Conservation (phyloP, 2,113 vertebrate species). For the Aythya baeri region DNA sequence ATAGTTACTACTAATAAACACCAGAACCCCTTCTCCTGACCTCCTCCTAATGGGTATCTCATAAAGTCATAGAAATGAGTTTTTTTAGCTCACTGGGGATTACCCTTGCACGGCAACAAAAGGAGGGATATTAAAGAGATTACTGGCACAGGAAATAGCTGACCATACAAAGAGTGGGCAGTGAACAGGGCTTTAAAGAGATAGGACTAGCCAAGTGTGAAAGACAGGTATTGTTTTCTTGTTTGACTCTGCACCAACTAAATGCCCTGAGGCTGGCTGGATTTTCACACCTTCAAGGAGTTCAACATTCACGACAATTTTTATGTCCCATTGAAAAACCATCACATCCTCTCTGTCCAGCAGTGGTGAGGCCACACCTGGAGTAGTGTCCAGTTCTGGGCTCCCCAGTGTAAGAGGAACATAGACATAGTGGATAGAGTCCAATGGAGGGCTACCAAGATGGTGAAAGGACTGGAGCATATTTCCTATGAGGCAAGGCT, state of each 20-base stretch:
- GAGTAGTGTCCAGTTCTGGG: neutral
- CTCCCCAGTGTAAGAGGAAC: neutral
- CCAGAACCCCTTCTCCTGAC: neutral
- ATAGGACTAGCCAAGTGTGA: neutral
- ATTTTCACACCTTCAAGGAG: neutral
- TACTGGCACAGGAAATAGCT: constrained; percentile 14
- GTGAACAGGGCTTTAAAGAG: neutral
- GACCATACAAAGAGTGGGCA: neutral
- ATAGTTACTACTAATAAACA: neutral
- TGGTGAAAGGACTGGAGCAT: neutral
- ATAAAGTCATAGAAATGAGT: neutral
- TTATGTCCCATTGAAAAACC: neutral
- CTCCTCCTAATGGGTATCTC: neutral
- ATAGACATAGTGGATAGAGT: neutral
- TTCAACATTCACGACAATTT: neutral
- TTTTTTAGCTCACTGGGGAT: neutral
- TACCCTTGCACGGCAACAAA: neutral
- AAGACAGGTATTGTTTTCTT: constrained; percentile 4
- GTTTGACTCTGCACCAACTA: neutral
- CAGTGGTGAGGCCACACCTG: neutral
- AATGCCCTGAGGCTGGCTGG: neutral
- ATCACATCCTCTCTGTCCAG: neutral
- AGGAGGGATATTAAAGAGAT: neutral
- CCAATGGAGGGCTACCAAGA: neutral
- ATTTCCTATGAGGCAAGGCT: neutral